phyloP scores from a whole-genome alignment of 2,888 invertebrate genomes.

The Callyntrura guangdongensis region DNA sequence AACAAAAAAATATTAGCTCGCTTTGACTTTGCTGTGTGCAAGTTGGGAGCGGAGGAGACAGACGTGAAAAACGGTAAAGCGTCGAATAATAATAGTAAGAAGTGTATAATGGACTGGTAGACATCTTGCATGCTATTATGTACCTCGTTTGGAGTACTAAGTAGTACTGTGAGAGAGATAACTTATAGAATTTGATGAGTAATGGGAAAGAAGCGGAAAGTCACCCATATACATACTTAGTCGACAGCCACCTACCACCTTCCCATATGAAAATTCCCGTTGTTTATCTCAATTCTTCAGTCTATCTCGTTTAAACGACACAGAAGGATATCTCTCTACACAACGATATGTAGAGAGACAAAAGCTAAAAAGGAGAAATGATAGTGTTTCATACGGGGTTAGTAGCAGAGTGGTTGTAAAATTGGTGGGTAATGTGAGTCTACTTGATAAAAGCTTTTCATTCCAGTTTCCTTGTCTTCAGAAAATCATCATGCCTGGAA shows the following conservation, averaged over 20 bases:
- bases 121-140: not conserved
- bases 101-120: not conserved
- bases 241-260: not conserved
- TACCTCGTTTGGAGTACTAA: not conserved
- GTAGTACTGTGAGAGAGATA: not conserved
- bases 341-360: not conserved
- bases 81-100: constrained; percentile 19
- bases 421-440: constrained; percentile 17
- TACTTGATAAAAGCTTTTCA: constrained; percentile 22
- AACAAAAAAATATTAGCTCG: not conserved
- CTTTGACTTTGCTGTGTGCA: not conserved
- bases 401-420: not conserved
- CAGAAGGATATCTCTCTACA: not conserved
- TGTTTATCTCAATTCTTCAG: constrained; percentile 5
- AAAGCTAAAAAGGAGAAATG: not conserved
- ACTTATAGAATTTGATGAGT: constrained; percentile 17
- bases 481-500: not conserved
- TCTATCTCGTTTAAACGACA: not conserved
- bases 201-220: not conserved
- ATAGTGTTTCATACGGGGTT: not conserved
- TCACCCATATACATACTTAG: not conserved
- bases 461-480: constrained; percentile 35
- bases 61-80: not conserved
- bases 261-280: not conserved
- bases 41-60: not conserved